Evolutionary conservation across 2,797 vertebrate species (phyloP).

Genomic region (Halcyon leucocephala): DNA sequence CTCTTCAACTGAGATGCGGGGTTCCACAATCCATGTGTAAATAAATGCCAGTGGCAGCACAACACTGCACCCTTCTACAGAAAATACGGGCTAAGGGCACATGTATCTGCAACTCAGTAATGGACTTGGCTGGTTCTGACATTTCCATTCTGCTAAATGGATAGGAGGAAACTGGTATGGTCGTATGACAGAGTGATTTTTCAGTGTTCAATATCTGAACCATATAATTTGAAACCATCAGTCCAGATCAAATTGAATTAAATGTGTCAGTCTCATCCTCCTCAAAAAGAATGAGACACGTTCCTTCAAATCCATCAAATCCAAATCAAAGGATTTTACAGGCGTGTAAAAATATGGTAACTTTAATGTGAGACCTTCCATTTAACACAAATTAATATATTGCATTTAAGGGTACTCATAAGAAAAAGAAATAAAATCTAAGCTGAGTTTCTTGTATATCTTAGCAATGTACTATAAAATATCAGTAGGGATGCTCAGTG

Average conservation of each 20-base stretch:
- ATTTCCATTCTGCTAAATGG: not conserved
- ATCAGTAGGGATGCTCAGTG: not conserved
- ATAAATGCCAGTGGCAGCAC: not conserved
- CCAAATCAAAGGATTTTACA: not conserved
- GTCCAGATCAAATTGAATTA: slow-evolving; percentile 2
- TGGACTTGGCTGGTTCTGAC: not conserved
- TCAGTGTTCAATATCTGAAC: not conserved
- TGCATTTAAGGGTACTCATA: not conserved
- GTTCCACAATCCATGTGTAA: not conserved
- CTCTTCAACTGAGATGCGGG: not conserved
- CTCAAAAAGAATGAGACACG: not conserved
- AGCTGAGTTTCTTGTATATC: not conserved
- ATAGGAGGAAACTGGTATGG: not conserved
- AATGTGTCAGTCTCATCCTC: not conserved
- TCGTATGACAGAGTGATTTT: not conserved
- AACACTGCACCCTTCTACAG: not conserved
- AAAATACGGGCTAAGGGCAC: not conserved
- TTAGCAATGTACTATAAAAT: not conserved
- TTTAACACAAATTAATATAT: not conserved
- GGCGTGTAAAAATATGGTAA: not conserved
- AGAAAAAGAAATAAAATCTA: not conserved
- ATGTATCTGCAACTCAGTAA: not conserved
- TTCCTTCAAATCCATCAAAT: slow-evolving; percentile 13
- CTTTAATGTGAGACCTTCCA: not conserved
- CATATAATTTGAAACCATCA: not conserved